These are phyloP conservation scores for Ptiloglossa arizonensis DNA, from an alignment of 1,140 invertebrate species.

Conservation along the genomic window DNA sequence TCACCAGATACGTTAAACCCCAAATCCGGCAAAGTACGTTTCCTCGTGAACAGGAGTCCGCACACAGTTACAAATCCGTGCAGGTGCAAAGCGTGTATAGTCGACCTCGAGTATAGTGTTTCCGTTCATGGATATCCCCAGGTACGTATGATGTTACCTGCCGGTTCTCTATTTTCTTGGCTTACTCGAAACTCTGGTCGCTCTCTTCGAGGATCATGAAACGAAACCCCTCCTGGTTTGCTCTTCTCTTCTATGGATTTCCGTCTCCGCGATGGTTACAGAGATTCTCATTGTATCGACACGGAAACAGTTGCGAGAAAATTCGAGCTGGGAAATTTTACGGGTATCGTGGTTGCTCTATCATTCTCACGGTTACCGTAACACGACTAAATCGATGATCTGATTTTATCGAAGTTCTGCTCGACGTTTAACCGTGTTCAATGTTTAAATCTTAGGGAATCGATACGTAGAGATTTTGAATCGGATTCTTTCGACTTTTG, in stretches of 20 bases:
- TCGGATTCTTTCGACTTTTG: too few relatives aligned
- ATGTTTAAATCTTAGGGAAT: too few relatives aligned
- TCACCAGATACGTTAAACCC: constrained; percentile 28
- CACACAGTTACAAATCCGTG: neutral
- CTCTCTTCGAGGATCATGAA: constrained; percentile 61
- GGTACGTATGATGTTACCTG: constrained; percentile 70
- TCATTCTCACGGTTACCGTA: constrained; percentile 13
- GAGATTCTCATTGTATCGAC: constrained; percentile 4
- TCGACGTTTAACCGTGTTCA: too few relatives aligned
- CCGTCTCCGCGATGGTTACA: constrained; percentile 46
- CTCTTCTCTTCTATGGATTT: constrained; percentile 56
- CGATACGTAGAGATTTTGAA: too few relatives aligned
- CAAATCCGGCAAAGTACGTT: constrained; percentile 34
- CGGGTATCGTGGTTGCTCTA: neutral
- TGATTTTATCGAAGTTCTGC: too few relatives aligned
- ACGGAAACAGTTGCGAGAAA: constrained; percentile 26
- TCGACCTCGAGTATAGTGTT: constrained; percentile 67
- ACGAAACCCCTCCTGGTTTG: constrained; percentile 52
- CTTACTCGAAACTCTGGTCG: constrained; percentile 34
- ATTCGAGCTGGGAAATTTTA: constrained; percentile 17
- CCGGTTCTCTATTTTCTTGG: constrained; percentile 55
- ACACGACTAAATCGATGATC: too few relatives aligned
- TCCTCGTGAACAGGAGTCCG: constrained; percentile 3
- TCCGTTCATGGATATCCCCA: constrained; percentile 67
- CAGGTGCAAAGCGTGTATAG: constrained; percentile 11